Percentiles rank a stretch among this genome's conserved stretches.
Evolutionary conservation across 2,888 invertebrate species (phyloP).

Genomic region (Pandemis corylana): DNA sequence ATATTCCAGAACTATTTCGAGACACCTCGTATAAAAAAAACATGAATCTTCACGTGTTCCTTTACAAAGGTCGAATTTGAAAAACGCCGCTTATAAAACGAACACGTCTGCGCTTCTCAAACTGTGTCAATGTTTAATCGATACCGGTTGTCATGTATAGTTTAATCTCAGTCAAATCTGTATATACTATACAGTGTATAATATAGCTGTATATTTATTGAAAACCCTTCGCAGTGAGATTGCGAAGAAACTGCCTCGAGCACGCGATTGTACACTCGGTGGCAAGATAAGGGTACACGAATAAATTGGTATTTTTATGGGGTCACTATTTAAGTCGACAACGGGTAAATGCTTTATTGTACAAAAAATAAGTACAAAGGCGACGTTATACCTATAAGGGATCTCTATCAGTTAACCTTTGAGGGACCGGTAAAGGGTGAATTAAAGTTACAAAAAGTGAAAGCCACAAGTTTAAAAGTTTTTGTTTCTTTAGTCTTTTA

Average conservation of each 20-base stretch:
- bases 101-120: background rate
- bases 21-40: too few species aligned
- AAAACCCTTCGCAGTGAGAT: conserved; percentile 79
- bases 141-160: conserved; percentile 67
- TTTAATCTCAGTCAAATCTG: conserved; percentile 64
- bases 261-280: conserved; percentile 75
- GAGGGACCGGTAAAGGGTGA: too few species aligned
- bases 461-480: too few species aligned
- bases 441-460: too few species aligned
- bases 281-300: conserved; percentile 47
- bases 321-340: background rate
- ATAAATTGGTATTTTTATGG: conserved; percentile 5
- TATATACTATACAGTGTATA: conserved; percentile 37
- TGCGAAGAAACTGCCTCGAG: conserved; percentile 81
- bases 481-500: too few species aligned
- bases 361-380: too few species aligned
- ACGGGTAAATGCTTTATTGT: background rate
- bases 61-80: too few species aligned
- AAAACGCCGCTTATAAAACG: background rate
- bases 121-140: conserved; percentile 64
- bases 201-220: conserved; percentile 75
- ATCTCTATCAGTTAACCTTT: too few species aligned
- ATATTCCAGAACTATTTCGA: too few species aligned
- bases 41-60: too few species aligned
- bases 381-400: too few species aligned